Evolutionary conservation across 53 echinoderm and acorn worm species (phyloP).

Genomic region (Astropecten irregularis): DNA sequence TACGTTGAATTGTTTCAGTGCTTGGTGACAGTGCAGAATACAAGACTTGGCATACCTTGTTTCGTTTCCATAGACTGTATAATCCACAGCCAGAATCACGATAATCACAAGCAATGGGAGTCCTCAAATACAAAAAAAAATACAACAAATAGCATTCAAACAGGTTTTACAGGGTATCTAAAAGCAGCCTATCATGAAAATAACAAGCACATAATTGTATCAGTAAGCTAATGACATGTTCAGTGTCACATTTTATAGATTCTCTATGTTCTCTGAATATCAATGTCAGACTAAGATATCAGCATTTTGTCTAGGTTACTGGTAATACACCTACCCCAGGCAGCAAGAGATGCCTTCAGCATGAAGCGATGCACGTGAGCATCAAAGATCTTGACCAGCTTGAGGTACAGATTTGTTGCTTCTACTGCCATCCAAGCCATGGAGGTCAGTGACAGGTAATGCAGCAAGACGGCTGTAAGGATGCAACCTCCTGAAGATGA

Average conservation of each 20-base stretch:
- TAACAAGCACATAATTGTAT: no score
- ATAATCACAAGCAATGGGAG: neutral
- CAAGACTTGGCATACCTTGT: neutral
- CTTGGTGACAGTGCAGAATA: no score
- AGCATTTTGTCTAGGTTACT: neutral
- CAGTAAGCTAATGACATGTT: no score
- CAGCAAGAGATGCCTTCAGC: slow-evolving; percentile 58
- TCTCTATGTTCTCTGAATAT: neutral
- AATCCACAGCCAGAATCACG: neutral
- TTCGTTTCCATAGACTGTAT: slow-evolving; percentile 9
- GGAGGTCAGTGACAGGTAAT: slow-evolving; percentile 77
- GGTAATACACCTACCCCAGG: slow-evolving; percentile 71
- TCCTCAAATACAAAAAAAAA: neutral
- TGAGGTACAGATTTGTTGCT: slow-evolving; percentile 80
- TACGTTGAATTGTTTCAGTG: no score
- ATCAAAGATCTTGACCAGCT: slow-evolving; percentile 68
- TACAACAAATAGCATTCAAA: neutral
- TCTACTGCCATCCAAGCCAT: slow-evolving; percentile 86
- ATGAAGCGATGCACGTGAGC: slow-evolving; percentile 55
- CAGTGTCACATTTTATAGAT: no score
- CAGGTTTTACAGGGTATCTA: neutral
- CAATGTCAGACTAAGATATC: neutral
- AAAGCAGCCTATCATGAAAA: no score
- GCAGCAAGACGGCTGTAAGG: slow-evolving; percentile 71
- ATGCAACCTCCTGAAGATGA: slow-evolving; percentile 73